Conservation (phyloP, 2,113 vertebrate species). For the Accipiter cooperii region DNA sequence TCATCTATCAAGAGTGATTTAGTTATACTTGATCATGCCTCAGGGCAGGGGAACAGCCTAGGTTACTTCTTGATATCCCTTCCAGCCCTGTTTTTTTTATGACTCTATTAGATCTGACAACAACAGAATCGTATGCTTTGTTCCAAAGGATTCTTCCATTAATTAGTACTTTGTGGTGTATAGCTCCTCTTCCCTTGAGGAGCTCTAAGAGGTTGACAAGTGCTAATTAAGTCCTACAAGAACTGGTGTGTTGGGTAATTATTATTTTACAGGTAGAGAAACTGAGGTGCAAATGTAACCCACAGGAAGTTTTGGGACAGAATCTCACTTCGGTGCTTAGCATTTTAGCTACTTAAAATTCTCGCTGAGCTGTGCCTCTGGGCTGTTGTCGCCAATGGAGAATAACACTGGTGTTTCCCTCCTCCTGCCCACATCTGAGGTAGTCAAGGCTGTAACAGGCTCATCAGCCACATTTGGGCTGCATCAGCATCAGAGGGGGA, state of each 20-base stretch:
- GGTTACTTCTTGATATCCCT: conserved; percentile 49
- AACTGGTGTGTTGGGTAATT: conserved; percentile 53
- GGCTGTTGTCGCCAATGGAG: neutral
- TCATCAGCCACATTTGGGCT: neutral
- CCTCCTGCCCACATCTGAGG: neutral
- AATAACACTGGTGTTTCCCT: neutral
- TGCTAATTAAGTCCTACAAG: conserved; percentile 64
- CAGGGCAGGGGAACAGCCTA: conserved; percentile 31
- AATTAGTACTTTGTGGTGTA: conserved; percentile 60
- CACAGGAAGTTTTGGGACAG: conserved; percentile 55
- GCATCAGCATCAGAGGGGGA: neutral
- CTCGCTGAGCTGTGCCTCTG: neutral
- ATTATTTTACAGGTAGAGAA: conserved; percentile 65
- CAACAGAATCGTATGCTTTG: conserved; percentile 46
- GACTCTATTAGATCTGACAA: conserved; percentile 62
- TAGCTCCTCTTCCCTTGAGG: conserved; percentile 56
- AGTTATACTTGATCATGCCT: conserved; percentile 46
- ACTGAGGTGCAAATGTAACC: conserved; percentile 59
- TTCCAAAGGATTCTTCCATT: conserved; percentile 56
- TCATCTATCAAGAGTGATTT: conserved; percentile 50
- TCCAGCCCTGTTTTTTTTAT: conserved; percentile 35
- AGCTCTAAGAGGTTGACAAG: conserved; percentile 59
- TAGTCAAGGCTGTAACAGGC: neutral
- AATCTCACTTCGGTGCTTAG: neutral
- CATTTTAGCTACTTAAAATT: conserved; percentile 4